These are phyloP conservation scores for Aeoliscus strigatus DNA, from an alignment of 2,797 vertebrate genomes.

Conservation along the genomic window DNA sequence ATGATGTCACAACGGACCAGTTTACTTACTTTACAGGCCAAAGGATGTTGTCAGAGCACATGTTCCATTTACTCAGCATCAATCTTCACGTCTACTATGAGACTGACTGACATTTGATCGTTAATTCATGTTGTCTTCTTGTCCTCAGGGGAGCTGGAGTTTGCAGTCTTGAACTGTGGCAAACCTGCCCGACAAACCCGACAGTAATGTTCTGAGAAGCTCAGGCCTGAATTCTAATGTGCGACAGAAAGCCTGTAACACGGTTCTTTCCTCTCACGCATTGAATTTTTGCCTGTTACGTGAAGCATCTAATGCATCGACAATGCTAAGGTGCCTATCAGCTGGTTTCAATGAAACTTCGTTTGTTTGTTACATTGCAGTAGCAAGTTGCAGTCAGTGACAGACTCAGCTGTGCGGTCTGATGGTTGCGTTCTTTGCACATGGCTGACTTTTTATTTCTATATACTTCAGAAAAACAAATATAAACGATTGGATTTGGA, in stretches of 20 bases:
- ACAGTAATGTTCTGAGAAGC: slow-evolving; percentile 78
- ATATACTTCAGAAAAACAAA: too few species aligned
- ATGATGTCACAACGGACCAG: too few species aligned
- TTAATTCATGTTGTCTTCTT: slow-evolving; percentile 2
- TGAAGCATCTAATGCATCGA: slow-evolving; percentile 54
- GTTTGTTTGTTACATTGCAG: slow-evolving; percentile 78
- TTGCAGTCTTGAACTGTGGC: slow-evolving; percentile 18
- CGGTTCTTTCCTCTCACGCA: slow-evolving; percentile 14
- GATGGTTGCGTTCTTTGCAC: too few species aligned
- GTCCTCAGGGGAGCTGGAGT: slow-evolving; percentile 34
- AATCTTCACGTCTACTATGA: too few species aligned
- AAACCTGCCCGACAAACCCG: slow-evolving; percentile 55
- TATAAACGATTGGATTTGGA: too few species aligned
- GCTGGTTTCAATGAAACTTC: slow-evolving; percentile 93
- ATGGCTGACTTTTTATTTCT: too few species aligned
- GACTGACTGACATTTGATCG: not conserved
- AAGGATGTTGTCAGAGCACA: too few species aligned
- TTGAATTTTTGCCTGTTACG: slow-evolving; percentile 52
- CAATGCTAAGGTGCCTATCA: slow-evolving; percentile 60
- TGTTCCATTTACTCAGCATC: too few species aligned
- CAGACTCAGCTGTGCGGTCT: slow-evolving; percentile 17
- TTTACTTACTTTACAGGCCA: too few species aligned
- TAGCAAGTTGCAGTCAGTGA: slow-evolving; percentile 59
- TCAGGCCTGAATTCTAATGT: slow-evolving; percentile 57
- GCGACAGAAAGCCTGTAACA: slow-evolving; percentile 16